phyloP scores from a whole-genome alignment of 2,113 vertebrate species.

The Tachycineta bicolor region DNA sequence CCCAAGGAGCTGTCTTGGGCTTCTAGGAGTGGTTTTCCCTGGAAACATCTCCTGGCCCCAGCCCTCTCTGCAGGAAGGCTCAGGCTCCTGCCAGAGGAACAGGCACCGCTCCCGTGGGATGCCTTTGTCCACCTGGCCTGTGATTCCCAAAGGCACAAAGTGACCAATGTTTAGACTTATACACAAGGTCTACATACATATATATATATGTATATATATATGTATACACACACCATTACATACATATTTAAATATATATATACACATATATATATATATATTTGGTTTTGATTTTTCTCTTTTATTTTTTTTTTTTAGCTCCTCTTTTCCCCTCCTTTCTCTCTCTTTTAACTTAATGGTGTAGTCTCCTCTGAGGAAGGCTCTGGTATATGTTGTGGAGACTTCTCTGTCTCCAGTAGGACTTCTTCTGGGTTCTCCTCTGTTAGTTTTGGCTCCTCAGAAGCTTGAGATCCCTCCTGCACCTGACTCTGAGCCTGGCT shows the following conservation, averaged over 20 bases:
- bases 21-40: not conserved
- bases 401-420: constrained; percentile 37
- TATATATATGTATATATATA: constrained; percentile 24
- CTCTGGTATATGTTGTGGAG: constrained; percentile 35
- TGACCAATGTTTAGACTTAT: constrained; percentile 44
- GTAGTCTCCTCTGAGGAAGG: constrained; percentile 47
- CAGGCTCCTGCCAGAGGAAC: not conserved
- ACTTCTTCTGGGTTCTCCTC: constrained; percentile 73
- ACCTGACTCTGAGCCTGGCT: constrained; percentile 76
- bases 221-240: constrained; percentile 31
- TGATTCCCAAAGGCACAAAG: constrained; percentile 64
- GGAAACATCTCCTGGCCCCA: not conserved
- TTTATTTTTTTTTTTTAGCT: not conserved
- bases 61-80: not conserved
- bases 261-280: constrained; percentile 32
- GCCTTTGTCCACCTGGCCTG: not conserved
- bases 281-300: not conserved
- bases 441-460: not conserved
- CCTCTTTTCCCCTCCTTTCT: not conserved
- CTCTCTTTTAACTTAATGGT: constrained; percentile 70
- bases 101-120: not conserved
- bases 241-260: constrained; percentile 67
- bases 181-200: constrained; percentile 46
- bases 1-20: not conserved
- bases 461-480: not conserved